Evolutionary conservation across 1,140 invertebrate species (phyloP).

Genomic region (Diorhabda elongata): DNA sequence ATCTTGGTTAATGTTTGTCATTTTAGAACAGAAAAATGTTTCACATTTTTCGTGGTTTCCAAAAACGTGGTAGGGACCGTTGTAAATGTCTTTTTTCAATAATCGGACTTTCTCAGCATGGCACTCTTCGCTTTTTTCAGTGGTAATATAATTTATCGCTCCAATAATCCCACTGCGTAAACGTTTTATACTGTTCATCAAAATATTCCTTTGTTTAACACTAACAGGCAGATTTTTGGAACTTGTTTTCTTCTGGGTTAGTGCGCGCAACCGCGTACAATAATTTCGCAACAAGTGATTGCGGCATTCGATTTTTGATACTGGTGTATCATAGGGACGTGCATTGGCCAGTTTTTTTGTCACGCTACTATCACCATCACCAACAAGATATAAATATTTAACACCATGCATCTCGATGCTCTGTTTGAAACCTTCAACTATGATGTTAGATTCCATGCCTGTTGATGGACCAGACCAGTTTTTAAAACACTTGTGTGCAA

Average conservation of each 20-base stretch:
- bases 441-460: conserved; percentile 44
- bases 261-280: too few relatives aligned
- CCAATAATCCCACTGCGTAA: conserved; percentile 25
- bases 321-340: conserved; percentile 8
- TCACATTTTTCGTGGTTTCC: too few relatives aligned
- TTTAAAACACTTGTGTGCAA: conserved; percentile 29
- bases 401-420: conserved; percentile 27
- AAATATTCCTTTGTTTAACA: neutral
- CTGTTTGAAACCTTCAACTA: conserved; percentile 42
- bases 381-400: conserved; percentile 39
- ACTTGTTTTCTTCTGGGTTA: too few relatives aligned
- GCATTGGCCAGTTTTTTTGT: conserved; percentile 25
- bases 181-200: conserved; percentile 25
- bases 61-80: too few relatives aligned
- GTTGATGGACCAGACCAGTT: conserved; percentile 37
- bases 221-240: too few relatives aligned
- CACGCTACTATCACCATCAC: conserved; percentile 46
- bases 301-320: too few relatives aligned
- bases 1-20: too few relatives aligned
- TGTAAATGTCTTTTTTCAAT: too few relatives aligned
- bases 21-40: too few relatives aligned
- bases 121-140: too few relatives aligned
- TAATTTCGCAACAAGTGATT: too few relatives aligned
- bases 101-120: too few relatives aligned
- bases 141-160: conserved; percentile 16